These are phyloP conservation scores for Macaca mulatta DNA, from an alignment of 2,113 vertebrate genomes.

Conservation along the genomic window DNA sequence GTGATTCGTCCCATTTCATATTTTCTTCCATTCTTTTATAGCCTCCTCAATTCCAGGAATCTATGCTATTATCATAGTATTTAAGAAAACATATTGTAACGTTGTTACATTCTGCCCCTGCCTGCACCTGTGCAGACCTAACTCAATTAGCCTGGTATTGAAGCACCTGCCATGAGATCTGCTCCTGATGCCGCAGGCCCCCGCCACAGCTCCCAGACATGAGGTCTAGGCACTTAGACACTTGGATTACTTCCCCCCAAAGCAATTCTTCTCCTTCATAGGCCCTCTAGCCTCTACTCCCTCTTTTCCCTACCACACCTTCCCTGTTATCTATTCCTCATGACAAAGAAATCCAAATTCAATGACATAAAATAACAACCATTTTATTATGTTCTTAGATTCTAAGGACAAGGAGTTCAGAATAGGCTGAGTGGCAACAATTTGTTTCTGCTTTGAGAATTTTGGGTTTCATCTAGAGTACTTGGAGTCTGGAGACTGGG, in stretches of 20 bases:
- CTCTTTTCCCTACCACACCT: background rate
- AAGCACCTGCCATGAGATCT: background rate
- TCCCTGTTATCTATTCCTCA: background rate
- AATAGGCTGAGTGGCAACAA: background rate
- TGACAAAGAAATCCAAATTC: background rate
- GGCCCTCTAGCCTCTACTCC: rapidly evolving
- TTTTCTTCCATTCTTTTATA: background rate
- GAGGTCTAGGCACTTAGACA: too few relatives aligned
- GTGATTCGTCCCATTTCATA: background rate
- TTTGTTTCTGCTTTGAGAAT: background rate
- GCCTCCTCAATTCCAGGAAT: background rate
- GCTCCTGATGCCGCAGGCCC: background rate
- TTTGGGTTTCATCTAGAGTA: background rate
- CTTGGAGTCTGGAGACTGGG: background rate
- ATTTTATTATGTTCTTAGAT: background rate
- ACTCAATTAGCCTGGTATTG: background rate
- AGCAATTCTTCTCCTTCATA: background rate
- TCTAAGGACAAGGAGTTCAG: background rate
- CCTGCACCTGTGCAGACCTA: background rate
- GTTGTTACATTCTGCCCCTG: background rate
- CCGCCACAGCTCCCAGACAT: background rate
- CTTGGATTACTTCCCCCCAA: background rate
- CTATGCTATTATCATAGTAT: background rate
- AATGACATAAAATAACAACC: background rate
- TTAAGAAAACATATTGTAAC: background rate